Evolutionary conservation across 2,888 invertebrate species (phyloP), one percentile per base, ranked within the genome.

Genomic region (Oscheius sp.): DNA sequence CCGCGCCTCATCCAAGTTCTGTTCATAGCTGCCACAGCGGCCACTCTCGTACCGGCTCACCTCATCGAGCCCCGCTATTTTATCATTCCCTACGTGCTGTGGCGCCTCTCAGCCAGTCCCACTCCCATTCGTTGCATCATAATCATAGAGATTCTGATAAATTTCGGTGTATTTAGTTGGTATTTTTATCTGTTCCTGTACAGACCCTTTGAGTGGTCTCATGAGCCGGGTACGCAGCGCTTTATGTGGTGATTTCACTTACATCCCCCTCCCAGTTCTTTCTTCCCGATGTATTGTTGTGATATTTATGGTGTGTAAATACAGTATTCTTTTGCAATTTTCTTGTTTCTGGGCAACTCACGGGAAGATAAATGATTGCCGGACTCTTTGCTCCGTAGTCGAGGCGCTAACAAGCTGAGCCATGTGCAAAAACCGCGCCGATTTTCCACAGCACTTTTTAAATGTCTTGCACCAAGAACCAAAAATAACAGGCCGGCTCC

Each of bases 11-110:
- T 91, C 84, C 90, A 90, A 80, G 72, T 91, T 37, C 87, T 93
- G 3, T 79, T 63, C 59, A 59, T 10, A 95, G 93, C 88, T 88
- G 92, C 42, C 29, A 51, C 77, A 0, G 92, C 93, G 74, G 87
- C 93, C 4, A 93, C 93, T 21, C 89, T 96, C 11, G 92, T 94
- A 0, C 93, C 96, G 9, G 96, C 98, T 87, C 92, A 93, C 84
- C 91, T 99, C 82, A 90, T 99, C 2, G 99, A 99, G 90, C 92
- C 96, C 50, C 92, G 99, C n/a, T 99, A 99, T 89, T 99, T 96
- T 90, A 92, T 99, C 53, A 90, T 96, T 50, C 96, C 98, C 0
- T 98, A 93, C 89, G 90, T 96, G 42, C 90, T 98, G 70, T 92
- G 94, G 77, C 92, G 96, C 72, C 87, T 95, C 13, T 92, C 94